Conservation (phyloP, 2,797 vertebrate genomes). For the Hyperoplus immaculatus region DNA sequence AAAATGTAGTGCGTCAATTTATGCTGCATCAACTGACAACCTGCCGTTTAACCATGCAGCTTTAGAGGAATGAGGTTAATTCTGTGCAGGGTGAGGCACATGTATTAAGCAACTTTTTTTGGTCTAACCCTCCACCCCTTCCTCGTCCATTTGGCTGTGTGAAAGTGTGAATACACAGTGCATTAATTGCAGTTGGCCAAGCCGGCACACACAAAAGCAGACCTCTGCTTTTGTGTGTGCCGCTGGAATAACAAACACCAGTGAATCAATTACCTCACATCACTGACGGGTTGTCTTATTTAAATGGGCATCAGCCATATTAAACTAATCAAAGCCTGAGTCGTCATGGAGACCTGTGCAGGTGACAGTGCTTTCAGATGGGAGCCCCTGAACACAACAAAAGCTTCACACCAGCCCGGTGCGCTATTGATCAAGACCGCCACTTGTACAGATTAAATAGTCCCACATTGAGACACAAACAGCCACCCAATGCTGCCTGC, state of each 20-base stretch:
- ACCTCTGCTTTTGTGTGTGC: background rate
- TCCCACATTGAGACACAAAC: conserved; percentile 34
- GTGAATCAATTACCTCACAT: conserved; percentile 28
- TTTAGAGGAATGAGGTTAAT: too few species aligned
- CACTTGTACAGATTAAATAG: conserved; percentile 72
- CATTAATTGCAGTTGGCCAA: background rate
- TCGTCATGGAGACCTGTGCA: conserved; percentile 68
- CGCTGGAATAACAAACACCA: conserved; percentile 32
- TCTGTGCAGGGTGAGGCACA: background rate
- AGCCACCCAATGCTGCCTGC: conserved; percentile 35
- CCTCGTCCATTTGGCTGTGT: conserved; percentile 1
- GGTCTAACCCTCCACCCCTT: background rate
- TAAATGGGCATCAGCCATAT: conserved; percentile 10
- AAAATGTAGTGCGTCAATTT: background rate
- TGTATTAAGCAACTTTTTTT: background rate
- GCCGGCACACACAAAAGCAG: too few species aligned
- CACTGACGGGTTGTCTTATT: background rate
- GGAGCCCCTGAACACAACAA: conserved; percentile 60
- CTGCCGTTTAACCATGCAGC: too few species aligned
- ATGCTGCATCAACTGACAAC: too few species aligned
- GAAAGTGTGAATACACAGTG: background rate
- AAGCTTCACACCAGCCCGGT: conserved; percentile 75
- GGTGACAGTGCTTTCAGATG: conserved; percentile 66
- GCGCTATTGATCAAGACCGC: conserved; percentile 67
- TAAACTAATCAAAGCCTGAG: conserved; percentile 65